Evolutionary conservation across 2,113 vertebrate genomes (phyloP).

Genomic region (Maccullochella peelii): DNA sequence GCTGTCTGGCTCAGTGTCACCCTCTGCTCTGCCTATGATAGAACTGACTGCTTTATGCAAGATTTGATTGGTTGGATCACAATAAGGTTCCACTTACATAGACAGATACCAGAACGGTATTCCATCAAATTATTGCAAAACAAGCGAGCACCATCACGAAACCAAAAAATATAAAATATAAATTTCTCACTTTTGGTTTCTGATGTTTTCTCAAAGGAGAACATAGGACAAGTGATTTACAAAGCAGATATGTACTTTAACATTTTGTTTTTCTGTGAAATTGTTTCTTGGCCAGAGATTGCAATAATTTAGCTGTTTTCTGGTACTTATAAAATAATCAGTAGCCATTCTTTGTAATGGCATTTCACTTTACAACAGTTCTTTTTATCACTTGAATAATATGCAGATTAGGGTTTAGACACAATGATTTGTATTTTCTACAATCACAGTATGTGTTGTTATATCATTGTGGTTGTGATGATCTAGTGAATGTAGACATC

Average conservation of each 20-base stretch:
- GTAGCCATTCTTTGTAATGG: not conserved
- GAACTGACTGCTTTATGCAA: not conserved
- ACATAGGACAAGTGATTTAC: too few relatives aligned
- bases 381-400: not conserved
- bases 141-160: too few relatives aligned
- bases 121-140: not conserved
- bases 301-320: too few relatives aligned
- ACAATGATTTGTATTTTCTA: not conserved
- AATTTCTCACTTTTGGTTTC: too few relatives aligned
- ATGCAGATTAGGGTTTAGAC: not conserved
- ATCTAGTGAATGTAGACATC: conserved; percentile 13
- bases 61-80: not conserved
- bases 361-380: not conserved
- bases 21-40: too few relatives aligned
- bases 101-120: too few relatives aligned
- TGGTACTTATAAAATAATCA: too few relatives aligned
- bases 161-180: too few relatives aligned
- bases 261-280: not conserved
- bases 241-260: too few relatives aligned
- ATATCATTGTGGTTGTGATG: not conserved
- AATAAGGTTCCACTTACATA: not conserved
- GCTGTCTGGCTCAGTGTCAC: too few relatives aligned
- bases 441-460: not conserved
- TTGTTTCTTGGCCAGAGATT: too few relatives aligned
- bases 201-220: too few relatives aligned